Evolutionary conservation across 1,140 invertebrate species (phyloP).

Genomic region (Choristoneura fumiferana): DNA sequence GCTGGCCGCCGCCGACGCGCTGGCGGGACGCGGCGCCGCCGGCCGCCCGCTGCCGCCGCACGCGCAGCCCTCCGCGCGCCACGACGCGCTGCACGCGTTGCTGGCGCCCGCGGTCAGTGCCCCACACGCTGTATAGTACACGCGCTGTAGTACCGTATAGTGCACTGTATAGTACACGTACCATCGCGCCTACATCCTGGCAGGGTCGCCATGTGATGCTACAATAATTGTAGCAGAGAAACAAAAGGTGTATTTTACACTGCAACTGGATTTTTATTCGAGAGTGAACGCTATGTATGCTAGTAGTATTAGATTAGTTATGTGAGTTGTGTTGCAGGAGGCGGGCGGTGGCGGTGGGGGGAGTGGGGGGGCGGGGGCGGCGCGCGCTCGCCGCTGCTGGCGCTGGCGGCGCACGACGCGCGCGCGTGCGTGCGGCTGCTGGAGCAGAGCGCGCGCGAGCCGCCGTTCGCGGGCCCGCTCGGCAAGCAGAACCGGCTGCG

Average conservation of each 20-base stretch:
- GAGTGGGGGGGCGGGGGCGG: too few species aligned
- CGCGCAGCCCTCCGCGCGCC: conserved; percentile 84
- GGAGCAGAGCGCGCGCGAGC: conserved; percentile 66
- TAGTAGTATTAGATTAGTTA: too few species aligned
- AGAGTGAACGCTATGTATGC: too few species aligned
- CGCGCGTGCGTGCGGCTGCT: conserved; percentile 60
- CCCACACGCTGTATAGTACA: not conserved
- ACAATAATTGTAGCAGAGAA: too few species aligned
- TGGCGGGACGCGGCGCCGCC: conserved; percentile 94
- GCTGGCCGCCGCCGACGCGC: conserved; percentile 95
- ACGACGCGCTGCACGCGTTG: conserved; percentile 81
- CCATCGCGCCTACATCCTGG: too few species aligned
- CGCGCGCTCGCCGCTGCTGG: conserved; percentile 48
- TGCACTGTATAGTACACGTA: too few species aligned
- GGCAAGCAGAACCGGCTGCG: conserved; percentile 71
- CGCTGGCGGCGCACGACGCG: conserved; percentile 62
- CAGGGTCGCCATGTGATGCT: too few species aligned
- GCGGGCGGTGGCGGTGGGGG: too few species aligned
- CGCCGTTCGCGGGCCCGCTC: conserved; percentile 71
- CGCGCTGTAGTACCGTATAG: not conserved
- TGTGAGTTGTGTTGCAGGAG: too few species aligned
- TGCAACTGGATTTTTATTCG: too few species aligned
- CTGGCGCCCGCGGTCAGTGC: conserved; percentile 25
- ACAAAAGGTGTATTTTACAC: too few species aligned
- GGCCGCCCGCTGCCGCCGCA: conserved; percentile 89